Conservation (phyloP, 2,113 vertebrate genomes). For the Odontophorus gujanensis region DNA sequence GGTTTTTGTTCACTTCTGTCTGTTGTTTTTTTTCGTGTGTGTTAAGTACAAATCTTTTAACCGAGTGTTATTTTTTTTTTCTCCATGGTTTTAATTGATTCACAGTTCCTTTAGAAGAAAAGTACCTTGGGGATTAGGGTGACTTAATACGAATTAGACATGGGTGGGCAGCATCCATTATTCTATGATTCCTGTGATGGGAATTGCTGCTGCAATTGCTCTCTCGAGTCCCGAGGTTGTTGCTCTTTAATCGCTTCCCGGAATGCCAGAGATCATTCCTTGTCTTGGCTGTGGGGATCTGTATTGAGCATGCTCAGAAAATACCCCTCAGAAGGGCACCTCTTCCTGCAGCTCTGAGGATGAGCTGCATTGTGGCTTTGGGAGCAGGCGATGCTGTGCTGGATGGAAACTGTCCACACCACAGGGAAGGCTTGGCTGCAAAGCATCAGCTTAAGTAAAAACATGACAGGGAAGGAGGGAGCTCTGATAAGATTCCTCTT, state of each 20-base stretch:
- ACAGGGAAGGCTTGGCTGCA: background rate
- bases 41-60: slow-evolving; percentile 67
- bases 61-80: slow-evolving; percentile 25
- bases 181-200: background rate
- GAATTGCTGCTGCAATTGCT: slow-evolving; percentile 19
- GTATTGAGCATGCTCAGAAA: slow-evolving; percentile 65
- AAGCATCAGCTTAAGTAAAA: background rate
- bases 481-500: background rate
- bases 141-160: slow-evolving; percentile 43
- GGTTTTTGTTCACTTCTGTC: slow-evolving; percentile 68
- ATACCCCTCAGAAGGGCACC: background rate
- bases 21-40: slow-evolving; percentile 21
- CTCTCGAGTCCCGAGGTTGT: background rate
- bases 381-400: background rate
- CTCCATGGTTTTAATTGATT: slow-evolving; percentile 65
- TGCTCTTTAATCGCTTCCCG: slow-evolving; percentile 17
- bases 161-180: slow-evolving; percentile 48
- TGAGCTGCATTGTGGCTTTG: background rate
- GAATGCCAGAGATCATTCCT: background rate
- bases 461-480: background rate
- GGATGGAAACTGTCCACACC: background rate
- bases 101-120: slow-evolving; percentile 42
- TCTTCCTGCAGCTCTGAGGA: background rate
- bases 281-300: slow-evolving; percentile 2
- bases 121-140: slow-evolving; percentile 54